Base-by-base conservation (phyloP, 2,888 invertebrate genomes). In the Vesta saturnalis region DNA sequence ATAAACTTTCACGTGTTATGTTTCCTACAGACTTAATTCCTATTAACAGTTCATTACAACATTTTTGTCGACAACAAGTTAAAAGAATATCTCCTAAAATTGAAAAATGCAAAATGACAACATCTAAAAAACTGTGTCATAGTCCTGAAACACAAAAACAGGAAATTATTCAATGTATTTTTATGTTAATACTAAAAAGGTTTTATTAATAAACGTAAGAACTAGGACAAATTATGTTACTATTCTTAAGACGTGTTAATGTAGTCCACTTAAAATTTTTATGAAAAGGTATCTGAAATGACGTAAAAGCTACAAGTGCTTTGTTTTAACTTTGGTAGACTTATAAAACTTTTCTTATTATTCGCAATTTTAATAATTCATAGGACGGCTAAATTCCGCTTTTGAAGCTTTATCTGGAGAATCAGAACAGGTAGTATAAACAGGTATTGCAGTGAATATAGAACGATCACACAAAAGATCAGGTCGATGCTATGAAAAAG, bases 311-410 rank as follows among this genome's bases (percentile, higher is more conserved):
- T 49, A 49, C 47, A 49, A 15, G 18, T 8, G 47, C 47, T 49
- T 49, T 49, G 47, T 49, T 18, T 49, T 49, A 49, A 49, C 47
- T 49, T 49, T 15, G 47, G 15, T 49, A 18, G 15, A 49, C 47
- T 49, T 49, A 49, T 14, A 49, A 49, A 49, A 49, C 47, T 49
- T 49, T 49, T 49, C 47, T 49, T 49, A 49, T 49, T 49, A 49
- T 49, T 49, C 47, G 18, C 47, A 49, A 49, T 49, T 49, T 49
- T 49, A 49, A 49, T 49, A 49, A 49, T 49, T 49, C 47, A 49
- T 49, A 18, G 15, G 47, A 49, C 47, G 18, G 15, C 47, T 18
- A 49, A 49, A 49, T 49, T 49, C 15, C 18, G 43, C 18, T 49
- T 15, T 15, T 49, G 14, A 49, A 49, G 47, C 47, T 49, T 49